Base-by-base conservation (phyloP, 2,113 vertebrate species). In the Jacana jacana region DNA sequence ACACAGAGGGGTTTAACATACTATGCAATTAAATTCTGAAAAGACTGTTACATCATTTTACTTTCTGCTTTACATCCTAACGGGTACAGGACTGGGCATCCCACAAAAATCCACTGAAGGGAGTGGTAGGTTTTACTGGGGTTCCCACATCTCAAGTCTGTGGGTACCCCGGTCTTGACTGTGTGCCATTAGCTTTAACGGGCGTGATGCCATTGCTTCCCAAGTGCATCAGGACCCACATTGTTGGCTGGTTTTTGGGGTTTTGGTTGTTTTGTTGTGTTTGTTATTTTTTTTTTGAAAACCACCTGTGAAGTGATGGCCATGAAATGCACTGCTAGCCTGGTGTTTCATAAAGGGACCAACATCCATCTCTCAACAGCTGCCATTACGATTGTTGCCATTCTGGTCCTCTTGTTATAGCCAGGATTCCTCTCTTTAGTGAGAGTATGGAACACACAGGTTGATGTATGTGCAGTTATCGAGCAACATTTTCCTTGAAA, bases 1-100 rank as follows among this genome's bases (percentile, higher is more conserved):
- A 9, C 85, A 55, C 18, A 51, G 85, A 86, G 76, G 85, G 79
- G 85, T 95, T 96, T 88, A 58, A 92, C 92, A 86, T 40, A 54
- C 96, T 96, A 96, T 97, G 96, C 96, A 97, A 96, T 86, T 85
- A 14, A 76, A 70, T 78, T 71, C 86, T 81, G 65, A 35, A 68
- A 75, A 72, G 88, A 86, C 95, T 95, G 77, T 86, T 79, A 23
- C 83, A 91, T 89, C 28, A 3, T 92, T 95, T 92, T 49, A 27
- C 11, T 91, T 93, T 37, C 88, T 83, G 24, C 63, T 93, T 77
- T 35, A 24, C 85, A 55, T 86, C 78, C 79, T 46, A 28, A 83
- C 0, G 17, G 68, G 94, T 93, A 28, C 77, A 78, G 88, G 81
- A 44, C 31, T 55, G 91, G 63, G 79, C 81, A 82, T 15, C 44